Conservation (phyloP, 2,797 vertebrate genomes). For the Myotis planiceps region DNA sequence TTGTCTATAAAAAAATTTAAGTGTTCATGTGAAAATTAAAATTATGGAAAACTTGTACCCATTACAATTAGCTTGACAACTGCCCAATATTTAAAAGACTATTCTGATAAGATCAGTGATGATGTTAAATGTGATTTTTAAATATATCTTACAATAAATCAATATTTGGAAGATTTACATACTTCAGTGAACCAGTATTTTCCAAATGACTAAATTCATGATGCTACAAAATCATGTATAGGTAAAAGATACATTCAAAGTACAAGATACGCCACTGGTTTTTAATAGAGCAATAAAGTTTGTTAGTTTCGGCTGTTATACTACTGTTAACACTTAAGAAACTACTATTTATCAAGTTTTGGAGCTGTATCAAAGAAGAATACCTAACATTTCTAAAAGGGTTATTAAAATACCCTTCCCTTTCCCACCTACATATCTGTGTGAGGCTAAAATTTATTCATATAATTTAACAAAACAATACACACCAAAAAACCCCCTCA, state of each 20-base stretch:
- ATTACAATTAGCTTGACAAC: constrained; percentile 45
- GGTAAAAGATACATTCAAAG: constrained; percentile 3
- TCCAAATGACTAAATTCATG: constrained; percentile 8
- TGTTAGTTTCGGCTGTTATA: not conserved
- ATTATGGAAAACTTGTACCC: constrained; percentile 51
- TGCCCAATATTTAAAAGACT: constrained; percentile 41
- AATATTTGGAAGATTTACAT: not conserved
- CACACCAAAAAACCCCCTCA: not conserved
- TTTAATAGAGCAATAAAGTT: not conserved
- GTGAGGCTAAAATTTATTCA: not conserved
- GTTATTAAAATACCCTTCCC: constrained; percentile 29
- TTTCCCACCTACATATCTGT: not conserved
- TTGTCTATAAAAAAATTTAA: constrained; percentile 59
- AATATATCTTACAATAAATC: constrained; percentile 45
- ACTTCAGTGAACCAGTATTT: not conserved
- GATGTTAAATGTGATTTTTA: constrained; percentile 20
- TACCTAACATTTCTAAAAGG: not conserved
- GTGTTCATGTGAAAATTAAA: constrained; percentile 64
- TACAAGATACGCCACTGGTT: not conserved
- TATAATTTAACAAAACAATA: not conserved
- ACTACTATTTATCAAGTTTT: constrained; percentile 16
- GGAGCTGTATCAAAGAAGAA: constrained; percentile 27
- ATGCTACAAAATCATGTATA: constrained; percentile 1
- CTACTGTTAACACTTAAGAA: constrained; percentile 30
- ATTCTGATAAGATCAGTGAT: constrained; percentile 50